These are phyloP conservation scores for Mionectes macconnelli DNA, from an alignment of 2,113 vertebrate genomes.

Conservation along the genomic window DNA sequence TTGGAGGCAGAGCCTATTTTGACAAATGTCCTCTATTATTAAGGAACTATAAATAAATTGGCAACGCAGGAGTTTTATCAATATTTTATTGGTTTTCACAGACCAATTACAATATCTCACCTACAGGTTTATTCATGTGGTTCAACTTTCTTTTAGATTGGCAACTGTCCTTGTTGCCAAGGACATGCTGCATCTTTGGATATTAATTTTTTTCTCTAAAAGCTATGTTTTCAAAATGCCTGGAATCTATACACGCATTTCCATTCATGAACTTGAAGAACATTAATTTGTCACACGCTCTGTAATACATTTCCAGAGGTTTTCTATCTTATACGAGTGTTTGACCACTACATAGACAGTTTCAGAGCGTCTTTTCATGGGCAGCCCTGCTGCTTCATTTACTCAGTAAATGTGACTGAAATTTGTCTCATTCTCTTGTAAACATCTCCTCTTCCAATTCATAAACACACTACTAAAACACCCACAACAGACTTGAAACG, in stretches of 20 bases:
- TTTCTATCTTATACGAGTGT: not conserved
- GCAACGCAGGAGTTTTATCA: not conserved
- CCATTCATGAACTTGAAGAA: not conserved
- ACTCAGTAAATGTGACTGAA: not conserved
- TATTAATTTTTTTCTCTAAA: not conserved
- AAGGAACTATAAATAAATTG: slow-evolving; percentile 41
- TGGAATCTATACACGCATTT: not conserved
- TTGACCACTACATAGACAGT: not conserved
- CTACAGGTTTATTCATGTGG: not conserved
- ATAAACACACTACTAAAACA: not conserved
- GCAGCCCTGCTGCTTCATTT: not conserved
- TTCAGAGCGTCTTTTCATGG: not conserved
- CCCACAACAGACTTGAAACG: not conserved
- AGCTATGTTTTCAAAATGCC: not conserved
- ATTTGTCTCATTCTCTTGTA: not conserved
- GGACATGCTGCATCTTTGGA: not conserved
- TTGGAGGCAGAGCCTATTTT: slow-evolving; percentile 49
- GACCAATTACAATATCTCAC: not conserved
- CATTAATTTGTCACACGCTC: not conserved
- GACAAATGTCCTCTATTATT: slow-evolving; percentile 20
- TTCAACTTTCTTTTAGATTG: not conserved
- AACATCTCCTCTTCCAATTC: not conserved
- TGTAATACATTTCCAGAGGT: not conserved
- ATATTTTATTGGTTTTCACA: slow-evolving; percentile 21
- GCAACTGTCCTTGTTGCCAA: not conserved